A percentile compares a stretch with the other conserved stretches of the same genome.
Conservation (phyloP, 1,140 invertebrate species). For the Acromyrmex echinatior region DNA sequence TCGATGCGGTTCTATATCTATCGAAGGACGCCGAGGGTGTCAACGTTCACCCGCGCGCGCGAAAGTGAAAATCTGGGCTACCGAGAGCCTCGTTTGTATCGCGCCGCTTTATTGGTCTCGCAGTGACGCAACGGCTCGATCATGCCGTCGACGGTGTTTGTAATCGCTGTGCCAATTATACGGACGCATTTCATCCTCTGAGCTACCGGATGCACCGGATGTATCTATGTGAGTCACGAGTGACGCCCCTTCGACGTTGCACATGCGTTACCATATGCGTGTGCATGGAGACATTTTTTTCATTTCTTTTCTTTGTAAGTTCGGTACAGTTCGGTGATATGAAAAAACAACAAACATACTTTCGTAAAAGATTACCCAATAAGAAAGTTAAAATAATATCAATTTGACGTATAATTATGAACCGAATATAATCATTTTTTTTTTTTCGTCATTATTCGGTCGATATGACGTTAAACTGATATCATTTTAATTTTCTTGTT, state of each 20-base stretch:
- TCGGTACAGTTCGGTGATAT: not conserved
- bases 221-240: not conserved
- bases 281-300: not conserved
- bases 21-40: conserved; percentile 79
- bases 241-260: conserved; percentile 9
- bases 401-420: too few species aligned
- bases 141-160: not conserved
- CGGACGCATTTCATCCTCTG: conserved; percentile 13
- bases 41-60: conserved; percentile 76
- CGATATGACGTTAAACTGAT: too few species aligned
- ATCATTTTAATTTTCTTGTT: too few species aligned
- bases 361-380: too few species aligned
- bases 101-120: conserved; percentile 26
- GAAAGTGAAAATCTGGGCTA: conserved; percentile 76
- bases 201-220: conserved; percentile 7
- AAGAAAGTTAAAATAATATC: too few species aligned
- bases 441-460: too few species aligned
- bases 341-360: not conserved
- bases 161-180: conserved; percentile 18
- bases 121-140: conserved; percentile 36
- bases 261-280: not conserved
- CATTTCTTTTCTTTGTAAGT: not conserved
- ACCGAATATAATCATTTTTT: too few species aligned
- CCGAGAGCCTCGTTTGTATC: conserved; percentile 33
- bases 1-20: conserved; percentile 61